Evolutionary conservation across 2,888 invertebrate species (phyloP), one percentile per base, ranked within the genome.

Genomic region (Tanypteryx hageni): DNA sequence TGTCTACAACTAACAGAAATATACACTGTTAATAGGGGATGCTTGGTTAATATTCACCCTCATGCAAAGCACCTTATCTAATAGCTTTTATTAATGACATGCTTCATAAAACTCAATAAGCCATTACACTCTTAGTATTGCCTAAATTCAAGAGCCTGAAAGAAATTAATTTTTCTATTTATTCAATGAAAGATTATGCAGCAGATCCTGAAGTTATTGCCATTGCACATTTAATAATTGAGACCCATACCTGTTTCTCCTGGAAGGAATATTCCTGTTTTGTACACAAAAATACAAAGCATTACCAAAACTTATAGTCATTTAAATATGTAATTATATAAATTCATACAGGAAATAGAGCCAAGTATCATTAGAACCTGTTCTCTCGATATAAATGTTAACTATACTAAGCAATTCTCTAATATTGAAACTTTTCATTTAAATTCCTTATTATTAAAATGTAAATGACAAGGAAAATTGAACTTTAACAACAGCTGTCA

Each of bases 241-340:
- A 85, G 44, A 84, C 83, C 92, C 92, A 92, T 93, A 93, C 93
- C 93, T 93, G 93, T 92, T 92, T 92, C 86, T 93, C 92, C 89
- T 92, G 92, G 92, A 92, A 93, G 93, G 92, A 82, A 92, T 92
- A 92, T 92, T 92, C 92, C 93, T 93, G 92, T 89, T 92, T 84
- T 92, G 68, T 86, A 92, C 92, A 92, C 59, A 76, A 92, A 89
- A 85, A 92, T 61, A 89, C 58, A 85, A 92, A 92, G 64, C 92
- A 92, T 89, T 85, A 68, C 64, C 85, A 92, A 92, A 76, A 92
- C 56, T 84, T 58, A 89, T 13, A 89, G 64, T 64, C 89, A 89
- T 64, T 44, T 89, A 27, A 44, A 89, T 64, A 89, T 18, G 64
- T 68, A 64, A 11, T 44, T 68, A 56, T 68, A 89, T 64, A 64